Percentiles rank a stretch among this genome's conserved stretches.
phyloP scores from a whole-genome alignment of 2,888 invertebrate genomes.

The Hirtodrosophila trivittata region DNA sequence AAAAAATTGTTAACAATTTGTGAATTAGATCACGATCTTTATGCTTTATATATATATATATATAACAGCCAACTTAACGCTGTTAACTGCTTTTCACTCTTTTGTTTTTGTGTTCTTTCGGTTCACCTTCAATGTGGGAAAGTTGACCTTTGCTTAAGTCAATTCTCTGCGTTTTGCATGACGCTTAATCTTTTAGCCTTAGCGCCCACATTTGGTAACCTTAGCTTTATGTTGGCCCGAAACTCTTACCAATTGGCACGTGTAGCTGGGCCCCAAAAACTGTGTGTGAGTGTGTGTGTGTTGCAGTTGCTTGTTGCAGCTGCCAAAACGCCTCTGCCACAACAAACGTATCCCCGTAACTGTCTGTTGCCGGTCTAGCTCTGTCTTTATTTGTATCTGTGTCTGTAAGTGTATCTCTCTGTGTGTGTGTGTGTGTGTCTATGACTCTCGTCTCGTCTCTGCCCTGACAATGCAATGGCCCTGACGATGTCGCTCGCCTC shows the following conservation, averaged over 20 bases:
- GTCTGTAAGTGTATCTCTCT: constrained; percentile 22
- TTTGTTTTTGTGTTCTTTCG: background rate
- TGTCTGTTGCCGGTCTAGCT: constrained; percentile 74
- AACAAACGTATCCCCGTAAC: constrained; percentile 39
- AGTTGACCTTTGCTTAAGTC: constrained; percentile 26
- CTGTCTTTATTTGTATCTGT: constrained; percentile 21
- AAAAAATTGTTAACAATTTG: constrained; percentile 7
- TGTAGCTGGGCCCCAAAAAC: constrained; percentile 57
- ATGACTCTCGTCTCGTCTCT: constrained; percentile 26
- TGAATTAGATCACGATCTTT: no score
- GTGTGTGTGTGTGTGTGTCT: constrained; percentile 33
- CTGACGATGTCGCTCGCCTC: constrained; percentile 57
- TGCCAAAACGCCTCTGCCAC: constrained; percentile 43
- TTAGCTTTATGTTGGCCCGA: constrained; percentile 18
- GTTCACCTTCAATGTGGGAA: constrained; percentile 23
- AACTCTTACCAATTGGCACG: constrained; percentile 63
- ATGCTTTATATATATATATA: no score
- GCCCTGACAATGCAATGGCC: constrained; percentile 49
- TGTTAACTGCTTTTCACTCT: no score
- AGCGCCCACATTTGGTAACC: constrained; percentile 27
- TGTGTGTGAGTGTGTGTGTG: background rate
- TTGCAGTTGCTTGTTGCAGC: constrained; percentile 32
- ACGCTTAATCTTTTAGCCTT: constrained; percentile 37
- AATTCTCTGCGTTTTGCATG: constrained; percentile 39
- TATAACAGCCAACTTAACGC: no score